phyloP scores from a whole-genome alignment of 2,113 vertebrate genomes.

The Protomyctophum bolini region DNA sequence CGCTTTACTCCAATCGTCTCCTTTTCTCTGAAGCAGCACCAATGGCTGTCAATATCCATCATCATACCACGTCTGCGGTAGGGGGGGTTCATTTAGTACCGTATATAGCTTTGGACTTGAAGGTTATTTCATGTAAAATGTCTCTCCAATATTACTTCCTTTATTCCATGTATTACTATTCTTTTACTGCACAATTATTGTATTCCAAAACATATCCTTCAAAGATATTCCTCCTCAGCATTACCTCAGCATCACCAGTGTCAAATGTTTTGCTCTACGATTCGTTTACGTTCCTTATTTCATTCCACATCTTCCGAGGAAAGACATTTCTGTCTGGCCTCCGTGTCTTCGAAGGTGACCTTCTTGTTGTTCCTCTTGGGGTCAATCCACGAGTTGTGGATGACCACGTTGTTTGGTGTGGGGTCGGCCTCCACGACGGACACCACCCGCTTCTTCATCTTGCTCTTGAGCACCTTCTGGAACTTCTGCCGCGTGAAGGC shows the following conservation, averaged over 20 bases:
- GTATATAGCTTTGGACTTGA: background rate
- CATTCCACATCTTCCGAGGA: conserved; percentile 78
- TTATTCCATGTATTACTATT: conserved; percentile 1
- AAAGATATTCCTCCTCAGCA: background rate
- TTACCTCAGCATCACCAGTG: background rate
- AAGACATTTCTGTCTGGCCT: conserved; percentile 90
- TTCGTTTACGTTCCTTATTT: conserved; percentile 10
- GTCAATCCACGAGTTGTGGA: conserved; percentile 95
- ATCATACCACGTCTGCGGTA: background rate
- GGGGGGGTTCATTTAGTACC: background rate
- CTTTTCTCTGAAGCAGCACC: conserved; percentile 11
- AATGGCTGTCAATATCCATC: background rate
- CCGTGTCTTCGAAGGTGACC: conserved; percentile 88
- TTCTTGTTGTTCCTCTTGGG: conserved; percentile 92
- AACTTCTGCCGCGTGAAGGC: conserved; percentile 97
- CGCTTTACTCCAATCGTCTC: background rate
- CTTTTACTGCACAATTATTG: background rate
- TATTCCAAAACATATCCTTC: background rate
- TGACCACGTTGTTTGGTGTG: conserved; percentile 89
- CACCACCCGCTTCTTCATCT: conserved; percentile 96
- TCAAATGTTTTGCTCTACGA: background rate
- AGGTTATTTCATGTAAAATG: background rate
- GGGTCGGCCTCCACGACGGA: conserved; percentile 94
- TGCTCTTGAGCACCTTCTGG: conserved; percentile 96
- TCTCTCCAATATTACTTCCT: background rate